Evolutionary conservation across 2,113 vertebrate genomes (phyloP).

Genomic region (Pyxicephalus adspersus): DNA sequence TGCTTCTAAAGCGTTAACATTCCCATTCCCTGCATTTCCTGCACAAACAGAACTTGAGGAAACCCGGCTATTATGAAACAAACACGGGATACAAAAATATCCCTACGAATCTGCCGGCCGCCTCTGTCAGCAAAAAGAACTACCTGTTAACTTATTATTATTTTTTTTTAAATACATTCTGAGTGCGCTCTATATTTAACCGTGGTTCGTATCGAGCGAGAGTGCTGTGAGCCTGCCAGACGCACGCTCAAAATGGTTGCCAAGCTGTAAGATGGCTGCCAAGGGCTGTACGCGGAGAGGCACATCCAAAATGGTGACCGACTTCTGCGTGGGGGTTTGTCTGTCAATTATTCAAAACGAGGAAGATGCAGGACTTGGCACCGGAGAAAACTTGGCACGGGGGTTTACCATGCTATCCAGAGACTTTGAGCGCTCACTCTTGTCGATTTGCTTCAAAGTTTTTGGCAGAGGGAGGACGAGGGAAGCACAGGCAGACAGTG

Average conservation of each 20-base stretch:
- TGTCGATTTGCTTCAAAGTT: conserved; percentile 76
- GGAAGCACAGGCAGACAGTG: conserved; percentile 62
- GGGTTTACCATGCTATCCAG: conserved; percentile 84
- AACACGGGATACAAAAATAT: not conserved
- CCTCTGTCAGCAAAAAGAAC: not conserved
- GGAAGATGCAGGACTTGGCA: conserved; percentile 87
- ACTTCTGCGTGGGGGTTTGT: conserved; percentile 63
- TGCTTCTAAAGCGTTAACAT: conserved; percentile 9
- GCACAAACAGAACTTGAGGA: not conserved
- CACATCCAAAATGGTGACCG: conserved; percentile 77
- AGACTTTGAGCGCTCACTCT: conserved; percentile 83
- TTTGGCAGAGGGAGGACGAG: conserved; percentile 75
- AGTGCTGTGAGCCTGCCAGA: conserved; percentile 81
- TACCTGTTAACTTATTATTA: conserved; percentile 63
- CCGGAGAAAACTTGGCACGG: conserved; percentile 78
- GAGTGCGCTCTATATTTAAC: conserved; percentile 75
- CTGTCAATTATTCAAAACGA: conserved; percentile 63
- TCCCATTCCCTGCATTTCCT: not conserved
- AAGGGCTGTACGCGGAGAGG: conserved; percentile 74
- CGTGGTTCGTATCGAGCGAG: conserved; percentile 72
- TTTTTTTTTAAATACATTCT: conserved; percentile 57
- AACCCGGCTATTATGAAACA: conserved; percentile 13
- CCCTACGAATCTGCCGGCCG: not conserved
- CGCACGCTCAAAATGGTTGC: conserved; percentile 97
- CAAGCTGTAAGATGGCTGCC: conserved; percentile 98